Percentiles rank a stretch among this genome's conserved stretches.
Conservation (phyloP, 2,888 invertebrate species). For the Lissocephala sabroskyi region DNA sequence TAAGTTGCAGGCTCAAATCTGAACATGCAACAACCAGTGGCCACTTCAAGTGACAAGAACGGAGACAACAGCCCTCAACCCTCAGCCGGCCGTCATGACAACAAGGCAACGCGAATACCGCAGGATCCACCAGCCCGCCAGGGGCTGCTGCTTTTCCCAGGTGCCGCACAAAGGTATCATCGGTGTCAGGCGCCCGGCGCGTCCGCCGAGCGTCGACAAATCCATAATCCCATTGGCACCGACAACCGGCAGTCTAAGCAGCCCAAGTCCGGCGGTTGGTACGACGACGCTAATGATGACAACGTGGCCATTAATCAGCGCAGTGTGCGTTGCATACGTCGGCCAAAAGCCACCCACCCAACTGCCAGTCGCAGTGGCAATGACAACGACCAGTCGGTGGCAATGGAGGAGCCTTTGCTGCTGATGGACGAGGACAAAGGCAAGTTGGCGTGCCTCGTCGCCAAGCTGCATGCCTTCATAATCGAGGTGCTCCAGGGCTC, state of each 20-base stretch:
- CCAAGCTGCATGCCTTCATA: slow-evolving; percentile 61
- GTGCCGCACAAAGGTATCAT: slow-evolving; percentile 31
- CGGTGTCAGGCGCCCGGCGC: slow-evolving; percentile 8
- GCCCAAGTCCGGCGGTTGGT: background rate
- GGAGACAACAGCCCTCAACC: too few species aligned
- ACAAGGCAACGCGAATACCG: too few species aligned
- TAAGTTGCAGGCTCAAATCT: too few species aligned
- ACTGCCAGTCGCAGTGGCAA: background rate
- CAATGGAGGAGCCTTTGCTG: background rate
- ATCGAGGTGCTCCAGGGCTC: slow-evolving; percentile 69
- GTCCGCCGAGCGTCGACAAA: too few species aligned
- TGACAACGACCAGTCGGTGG: background rate
- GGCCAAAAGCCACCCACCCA: slow-evolving; percentile 44
- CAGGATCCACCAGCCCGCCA: slow-evolving; percentile 12
- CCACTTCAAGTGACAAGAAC: too few species aligned
- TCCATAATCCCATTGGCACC: background rate
- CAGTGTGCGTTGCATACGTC: slow-evolving; percentile 45
- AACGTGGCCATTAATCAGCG: slow-evolving; percentile 30
- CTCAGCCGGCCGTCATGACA: too few species aligned
- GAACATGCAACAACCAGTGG: too few species aligned
- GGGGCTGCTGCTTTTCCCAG: slow-evolving; percentile 46
- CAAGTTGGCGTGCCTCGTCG: background rate
- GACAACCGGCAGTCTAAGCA: background rate
- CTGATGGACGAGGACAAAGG: slow-evolving; percentile 7
- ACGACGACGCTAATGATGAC: slow-evolving; percentile 18